phyloP scores from a whole-genome alignment of 1,140 invertebrate species.

The Daktulosphaira vitifoliae region DNA sequence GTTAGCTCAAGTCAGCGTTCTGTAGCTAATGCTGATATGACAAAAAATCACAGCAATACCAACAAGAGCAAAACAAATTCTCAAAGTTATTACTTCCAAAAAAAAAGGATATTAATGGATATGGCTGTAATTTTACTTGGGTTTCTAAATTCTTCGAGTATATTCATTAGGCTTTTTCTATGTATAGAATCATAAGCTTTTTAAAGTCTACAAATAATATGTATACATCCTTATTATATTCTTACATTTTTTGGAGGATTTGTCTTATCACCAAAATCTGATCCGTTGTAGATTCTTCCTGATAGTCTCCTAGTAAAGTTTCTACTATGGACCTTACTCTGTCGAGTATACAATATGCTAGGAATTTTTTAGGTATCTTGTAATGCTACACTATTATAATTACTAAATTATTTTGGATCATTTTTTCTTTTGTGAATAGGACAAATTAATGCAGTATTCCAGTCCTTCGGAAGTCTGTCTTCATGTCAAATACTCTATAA shows the following conservation, averaged over 20 bases:
- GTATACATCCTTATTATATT: background rate
- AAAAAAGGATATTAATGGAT: no score
- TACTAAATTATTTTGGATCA: background rate
- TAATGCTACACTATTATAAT: background rate
- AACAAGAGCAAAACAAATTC: no score
- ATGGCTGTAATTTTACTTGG: background rate
- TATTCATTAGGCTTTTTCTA: background rate
- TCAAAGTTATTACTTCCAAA: no score
- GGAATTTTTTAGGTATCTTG: background rate
- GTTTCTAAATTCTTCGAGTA: background rate
- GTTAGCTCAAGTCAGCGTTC: no score
- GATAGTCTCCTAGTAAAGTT: background rate
- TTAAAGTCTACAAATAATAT: background rate
- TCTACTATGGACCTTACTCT: background rate
- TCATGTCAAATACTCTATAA: no score
- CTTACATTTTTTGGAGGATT: background rate
- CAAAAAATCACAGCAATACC: no score
- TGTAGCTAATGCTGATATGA: no score
- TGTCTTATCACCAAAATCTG: background rate
- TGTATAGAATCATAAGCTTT: background rate
- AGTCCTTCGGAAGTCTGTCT: background rate
- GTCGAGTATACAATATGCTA: background rate
- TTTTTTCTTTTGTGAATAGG: background rate
- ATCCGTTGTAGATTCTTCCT: background rate
- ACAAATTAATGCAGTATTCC: background rate